Evolutionary conservation across 2,888 invertebrate genomes (phyloP).

Genomic region (Sinopyrophorus schimmeli): DNA sequence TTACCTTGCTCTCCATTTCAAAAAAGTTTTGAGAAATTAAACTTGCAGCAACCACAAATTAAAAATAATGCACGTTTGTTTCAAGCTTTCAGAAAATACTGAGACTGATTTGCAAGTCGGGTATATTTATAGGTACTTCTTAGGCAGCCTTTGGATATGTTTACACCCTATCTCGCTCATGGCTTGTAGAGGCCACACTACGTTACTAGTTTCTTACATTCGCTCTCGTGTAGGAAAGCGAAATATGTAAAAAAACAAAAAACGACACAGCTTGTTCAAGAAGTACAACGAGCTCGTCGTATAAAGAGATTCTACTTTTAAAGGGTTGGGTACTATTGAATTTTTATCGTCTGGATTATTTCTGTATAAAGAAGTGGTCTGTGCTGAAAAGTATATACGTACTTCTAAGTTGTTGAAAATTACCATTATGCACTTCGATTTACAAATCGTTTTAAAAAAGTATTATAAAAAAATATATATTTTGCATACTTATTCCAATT

Average conservation of each 20-base stretch:
- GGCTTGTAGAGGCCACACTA: constrained; percentile 26
- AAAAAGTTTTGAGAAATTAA: constrained; percentile 26
- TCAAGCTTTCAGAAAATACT: constrained; percentile 41
- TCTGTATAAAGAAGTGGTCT: too few relatives aligned
- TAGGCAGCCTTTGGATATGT: constrained; percentile 45
- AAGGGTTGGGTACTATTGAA: too few relatives aligned
- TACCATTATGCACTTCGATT: too few relatives aligned
- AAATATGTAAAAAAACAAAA: constrained; percentile 17
- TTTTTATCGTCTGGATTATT: too few relatives aligned
- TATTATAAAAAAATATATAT: too few relatives aligned
- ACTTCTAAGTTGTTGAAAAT: too few relatives aligned
- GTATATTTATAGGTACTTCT: constrained; percentile 51
- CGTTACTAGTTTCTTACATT: constrained; percentile 15
- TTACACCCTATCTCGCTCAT: constrained; percentile 41
- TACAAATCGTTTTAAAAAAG: too few relatives aligned
- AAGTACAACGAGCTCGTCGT: constrained; percentile 16
- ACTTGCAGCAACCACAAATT: constrained; percentile 10
- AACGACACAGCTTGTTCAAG: constrained; percentile 10
- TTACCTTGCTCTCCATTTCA: constrained; percentile 52
- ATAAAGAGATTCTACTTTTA: too few relatives aligned
- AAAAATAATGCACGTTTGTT: constrained; percentile 30
- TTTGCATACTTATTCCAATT: too few relatives aligned
- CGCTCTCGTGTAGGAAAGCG: constrained; percentile 15
- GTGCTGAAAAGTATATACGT: too few relatives aligned
- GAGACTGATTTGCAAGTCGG: constrained; percentile 46